Conservation (phyloP, 2,113 vertebrate species). For the Mohoua ochrocephala region DNA sequence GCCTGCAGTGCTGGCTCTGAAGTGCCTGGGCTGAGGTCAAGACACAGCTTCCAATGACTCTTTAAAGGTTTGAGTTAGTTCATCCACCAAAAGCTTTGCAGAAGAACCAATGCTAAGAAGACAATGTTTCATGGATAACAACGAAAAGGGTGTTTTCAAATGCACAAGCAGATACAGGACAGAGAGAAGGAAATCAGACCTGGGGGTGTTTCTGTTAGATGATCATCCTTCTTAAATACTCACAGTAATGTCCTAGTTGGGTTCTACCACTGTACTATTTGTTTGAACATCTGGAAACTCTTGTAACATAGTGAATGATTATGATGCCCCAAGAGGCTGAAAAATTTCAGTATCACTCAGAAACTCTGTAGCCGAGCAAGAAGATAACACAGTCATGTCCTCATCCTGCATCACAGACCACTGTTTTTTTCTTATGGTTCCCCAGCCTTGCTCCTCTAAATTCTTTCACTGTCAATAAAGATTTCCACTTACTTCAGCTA, state of each 20-base stretch:
- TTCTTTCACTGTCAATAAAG: neutral
- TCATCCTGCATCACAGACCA: neutral
- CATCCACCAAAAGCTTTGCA: neutral
- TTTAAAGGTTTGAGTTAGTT: neutral
- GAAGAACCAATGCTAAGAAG: neutral
- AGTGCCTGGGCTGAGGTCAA: neutral
- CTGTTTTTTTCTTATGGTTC: neutral
- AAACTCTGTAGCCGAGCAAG: neutral
- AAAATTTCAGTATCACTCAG: neutral
- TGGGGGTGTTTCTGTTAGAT: neutral
- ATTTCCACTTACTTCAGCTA: neutral
- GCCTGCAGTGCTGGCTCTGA: neutral
- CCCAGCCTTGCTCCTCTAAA: neutral
- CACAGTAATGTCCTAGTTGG: neutral
- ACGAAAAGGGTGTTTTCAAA: neutral
- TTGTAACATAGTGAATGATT: neutral
- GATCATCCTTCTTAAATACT: neutral
- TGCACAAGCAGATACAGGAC: neutral
- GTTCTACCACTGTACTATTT: neutral
- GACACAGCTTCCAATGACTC: neutral
- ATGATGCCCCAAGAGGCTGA: neutral
- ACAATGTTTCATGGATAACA: neutral
- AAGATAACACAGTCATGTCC: fast-evolving
- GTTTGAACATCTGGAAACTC: neutral
- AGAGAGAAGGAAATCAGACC: neutral